phyloP scores from a whole-genome alignment of 1,140 invertebrate species.

The Brachionus rubens region DNA sequence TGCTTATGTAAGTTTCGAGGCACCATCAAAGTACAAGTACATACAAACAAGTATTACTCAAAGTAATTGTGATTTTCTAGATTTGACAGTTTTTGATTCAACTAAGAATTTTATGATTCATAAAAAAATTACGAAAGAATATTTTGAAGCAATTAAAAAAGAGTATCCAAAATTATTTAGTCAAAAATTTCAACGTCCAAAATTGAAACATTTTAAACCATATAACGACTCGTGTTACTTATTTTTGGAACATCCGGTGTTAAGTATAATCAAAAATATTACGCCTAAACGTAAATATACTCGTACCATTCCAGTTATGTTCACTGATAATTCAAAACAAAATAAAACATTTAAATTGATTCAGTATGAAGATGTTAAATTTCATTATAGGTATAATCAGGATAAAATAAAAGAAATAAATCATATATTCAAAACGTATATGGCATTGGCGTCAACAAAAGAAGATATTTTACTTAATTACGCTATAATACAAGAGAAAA shows the following conservation, averaged over 20 bases:
- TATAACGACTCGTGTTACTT: background rate
- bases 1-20: background rate
- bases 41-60: background rate
- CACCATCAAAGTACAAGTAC: background rate
- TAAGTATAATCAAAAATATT: background rate
- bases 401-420: constrained; percentile 5
- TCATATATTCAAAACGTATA: background rate
- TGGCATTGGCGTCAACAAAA: background rate
- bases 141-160: background rate
- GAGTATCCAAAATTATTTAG: too few relatives aligned
- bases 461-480: background rate
- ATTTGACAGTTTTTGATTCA: background rate
- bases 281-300: too few relatives aligned
- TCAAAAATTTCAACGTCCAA: too few relatives aligned
- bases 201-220: too few relatives aligned
- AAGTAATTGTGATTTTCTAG: background rate
- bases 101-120: background rate
- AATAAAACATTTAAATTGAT: too few relatives aligned
- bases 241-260: background rate
- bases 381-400: background rate
- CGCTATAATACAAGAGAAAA: background rate
- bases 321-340: too few relatives aligned
- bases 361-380: background rate
- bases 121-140: background rate
- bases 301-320: too few relatives aligned